These are phyloP conservation scores for Heliconius hewitsoni DNA, from an alignment of 1,140 invertebrate genomes.

Conservation along the genomic window DNA sequence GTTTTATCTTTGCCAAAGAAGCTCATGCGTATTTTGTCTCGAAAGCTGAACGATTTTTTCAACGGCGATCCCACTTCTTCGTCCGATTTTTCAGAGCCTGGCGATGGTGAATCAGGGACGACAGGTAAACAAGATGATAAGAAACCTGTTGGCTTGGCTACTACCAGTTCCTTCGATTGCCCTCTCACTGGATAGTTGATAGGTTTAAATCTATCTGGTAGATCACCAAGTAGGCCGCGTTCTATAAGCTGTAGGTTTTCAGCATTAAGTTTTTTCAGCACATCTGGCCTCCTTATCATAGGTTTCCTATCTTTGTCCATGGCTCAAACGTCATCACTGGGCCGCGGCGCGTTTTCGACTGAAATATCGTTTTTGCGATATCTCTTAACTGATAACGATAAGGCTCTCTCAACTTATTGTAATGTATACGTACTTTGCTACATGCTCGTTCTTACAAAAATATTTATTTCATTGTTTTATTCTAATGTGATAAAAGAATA, in stretches of 20 bases:
- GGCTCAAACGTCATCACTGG: conserved; percentile 59
- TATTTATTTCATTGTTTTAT: not conserved
- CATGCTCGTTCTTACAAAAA: not conserved
- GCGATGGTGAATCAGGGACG: conserved; percentile 52
- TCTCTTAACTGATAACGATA: conserved; percentile 61
- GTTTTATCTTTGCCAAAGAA: conserved; percentile 65
- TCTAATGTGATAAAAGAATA: not conserved
- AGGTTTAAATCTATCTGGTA: conserved; percentile 65
- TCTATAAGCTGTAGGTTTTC: conserved; percentile 68
- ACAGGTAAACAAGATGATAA: conserved; percentile 63
- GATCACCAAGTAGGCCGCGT: conserved; percentile 64
- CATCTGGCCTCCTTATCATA: conserved; percentile 55
- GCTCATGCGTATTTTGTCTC: conserved; percentile 65
- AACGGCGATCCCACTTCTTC: conserved; percentile 58
- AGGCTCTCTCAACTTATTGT: conserved; percentile 40
- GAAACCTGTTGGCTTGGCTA: conserved; percentile 55
- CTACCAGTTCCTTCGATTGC: conserved; percentile 50
- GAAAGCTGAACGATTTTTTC: conserved; percentile 73
- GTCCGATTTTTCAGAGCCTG: conserved; percentile 44
- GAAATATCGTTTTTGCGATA: conserved; percentile 58
- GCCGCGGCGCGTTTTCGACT: conserved; percentile 60
- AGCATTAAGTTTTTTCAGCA: conserved; percentile 65
- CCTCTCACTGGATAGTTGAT: conserved; percentile 49
- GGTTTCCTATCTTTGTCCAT: conserved; percentile 67
- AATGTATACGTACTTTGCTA: conserved; percentile 1